Evolutionary conservation across 1,140 invertebrate genomes (phyloP), one percentile per base, ranked within the genome.

Genomic region (Pissodes strobi): DNA sequence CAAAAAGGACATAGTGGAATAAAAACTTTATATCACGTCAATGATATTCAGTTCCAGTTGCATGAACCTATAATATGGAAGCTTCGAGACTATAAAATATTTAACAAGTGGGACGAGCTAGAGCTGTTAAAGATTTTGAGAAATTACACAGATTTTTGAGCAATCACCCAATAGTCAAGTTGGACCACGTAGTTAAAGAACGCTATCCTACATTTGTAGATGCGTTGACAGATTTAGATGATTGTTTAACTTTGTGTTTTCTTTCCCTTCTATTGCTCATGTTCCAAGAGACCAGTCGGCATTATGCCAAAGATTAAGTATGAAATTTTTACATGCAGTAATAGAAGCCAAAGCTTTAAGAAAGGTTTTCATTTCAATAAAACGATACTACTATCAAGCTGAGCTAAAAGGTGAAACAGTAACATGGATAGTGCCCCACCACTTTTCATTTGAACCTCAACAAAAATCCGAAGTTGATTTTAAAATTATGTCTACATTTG

Each of bases 351-450:
- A 91, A 79, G 90, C 94, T 19, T 81, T 99, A 5, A 84, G 93
- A 23, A 99, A 99, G 85, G 94, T 97, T 6, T 99, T 99, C 80
- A 88, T 98, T 27, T 97, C 95, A 0, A 95, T 99, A 45, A 99
- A 99, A 82, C 97, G 60, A n/a, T 98, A 97, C 73, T 99, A 99
- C 78, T 99, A 94, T 80, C 97, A 99, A 83, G 97, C 91, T 8
- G 95, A 99, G 76, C 87, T 99, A 64, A 92, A 93, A 81, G 97
- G 96, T 2, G 91, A 98, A 80, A 91, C 85, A n/a, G 86, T 99
- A 8, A 99, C 93, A 18, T 99, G 97, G 97, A 92, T 99, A 70
- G 88, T 97, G 1, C 97, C 97, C 6, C 98, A 99, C 84, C 90
- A 94, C 68, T 94, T 97, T 77, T 86, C 87, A 43, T 92, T 89